These are phyloP conservation scores for Sinotaia quadrata DNA, from an alignment of 2,888 invertebrate species.

Conservation along the genomic window DNA sequence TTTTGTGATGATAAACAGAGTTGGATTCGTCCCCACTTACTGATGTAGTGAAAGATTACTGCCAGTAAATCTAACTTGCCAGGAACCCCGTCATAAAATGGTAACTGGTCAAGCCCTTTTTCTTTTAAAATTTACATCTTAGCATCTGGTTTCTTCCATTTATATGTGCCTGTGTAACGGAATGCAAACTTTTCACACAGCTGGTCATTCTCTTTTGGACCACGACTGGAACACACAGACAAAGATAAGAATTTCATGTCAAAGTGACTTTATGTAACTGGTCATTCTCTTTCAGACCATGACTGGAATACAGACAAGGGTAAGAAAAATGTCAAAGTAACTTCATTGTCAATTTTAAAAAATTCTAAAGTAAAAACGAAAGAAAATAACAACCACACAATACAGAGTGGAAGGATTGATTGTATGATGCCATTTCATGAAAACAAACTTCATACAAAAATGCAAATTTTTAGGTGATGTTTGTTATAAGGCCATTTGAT, in stretches of 20 bases:
- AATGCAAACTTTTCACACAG: slow-evolving; percentile 86
- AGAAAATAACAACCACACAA: too few relatives aligned
- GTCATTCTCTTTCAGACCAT: slow-evolving; percentile 92
- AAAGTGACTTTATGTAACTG: slow-evolving; percentile 77
- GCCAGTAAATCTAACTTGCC: too few relatives aligned
- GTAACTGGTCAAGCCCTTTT: background rate
- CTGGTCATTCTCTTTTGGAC: slow-evolving; percentile 89
- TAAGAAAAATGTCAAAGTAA: background rate
- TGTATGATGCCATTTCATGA: too few relatives aligned
- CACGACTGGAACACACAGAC: slow-evolving; percentile 78
- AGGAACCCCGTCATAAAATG: too few relatives aligned
- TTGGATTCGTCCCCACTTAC: too few relatives aligned
- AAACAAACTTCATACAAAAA: too few relatives aligned
- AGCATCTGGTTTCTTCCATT: slow-evolving; percentile 78
- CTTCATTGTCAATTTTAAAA: slow-evolving; percentile 69
- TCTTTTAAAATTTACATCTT: slow-evolving; percentile 26
- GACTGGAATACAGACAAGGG: slow-evolving; percentile 74
- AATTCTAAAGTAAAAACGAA: too few relatives aligned
- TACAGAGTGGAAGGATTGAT: too few relatives aligned
- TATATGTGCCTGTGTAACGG: slow-evolving; percentile 95
- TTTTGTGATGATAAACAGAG: too few relatives aligned
- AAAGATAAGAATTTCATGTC: background rate
- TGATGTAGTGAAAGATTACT: too few relatives aligned
- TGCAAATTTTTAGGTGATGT: too few relatives aligned
- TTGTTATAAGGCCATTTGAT: too few relatives aligned